Conservation (phyloP, 2,797 vertebrate genomes). For the Cuculus canorus region DNA sequence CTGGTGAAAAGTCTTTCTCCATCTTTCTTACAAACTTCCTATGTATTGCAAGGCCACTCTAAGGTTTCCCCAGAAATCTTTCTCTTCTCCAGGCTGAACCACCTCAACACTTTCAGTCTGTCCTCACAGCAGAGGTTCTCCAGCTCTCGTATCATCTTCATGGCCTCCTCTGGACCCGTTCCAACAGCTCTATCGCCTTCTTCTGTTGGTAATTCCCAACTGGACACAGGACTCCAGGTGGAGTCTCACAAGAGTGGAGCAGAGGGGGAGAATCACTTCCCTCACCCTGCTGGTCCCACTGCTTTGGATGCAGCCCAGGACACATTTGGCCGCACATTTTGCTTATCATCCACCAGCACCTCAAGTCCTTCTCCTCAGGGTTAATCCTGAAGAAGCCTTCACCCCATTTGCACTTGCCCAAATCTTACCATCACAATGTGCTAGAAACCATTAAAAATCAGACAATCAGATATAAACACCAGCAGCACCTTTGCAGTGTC, state of each 20-base stretch:
- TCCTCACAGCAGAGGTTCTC: rapidly evolving
- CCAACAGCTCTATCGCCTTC: background rate
- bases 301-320: background rate
- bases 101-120: background rate
- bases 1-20: background rate
- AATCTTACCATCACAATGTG: rapidly evolving
- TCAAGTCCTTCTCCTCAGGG: background rate
- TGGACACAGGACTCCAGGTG: background rate
- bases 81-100: background rate
- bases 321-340: too few species aligned
- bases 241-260: too few species aligned
- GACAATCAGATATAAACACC: background rate
- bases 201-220: rapidly evolving
- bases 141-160: rapidly evolving
- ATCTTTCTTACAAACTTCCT: too few species aligned
- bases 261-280: background rate
- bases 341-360: background rate
- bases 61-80: background rate
- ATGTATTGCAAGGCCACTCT: too few species aligned
- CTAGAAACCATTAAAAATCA: background rate
- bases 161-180: background rate
- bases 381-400: background rate
- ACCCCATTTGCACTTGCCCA: rapidly evolving
- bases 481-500: rapidly evolving
- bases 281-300: background rate